Evolutionary conservation across 2,888 invertebrate genomes (phyloP).

Genomic region (Willowsia nigromaculata): DNA sequence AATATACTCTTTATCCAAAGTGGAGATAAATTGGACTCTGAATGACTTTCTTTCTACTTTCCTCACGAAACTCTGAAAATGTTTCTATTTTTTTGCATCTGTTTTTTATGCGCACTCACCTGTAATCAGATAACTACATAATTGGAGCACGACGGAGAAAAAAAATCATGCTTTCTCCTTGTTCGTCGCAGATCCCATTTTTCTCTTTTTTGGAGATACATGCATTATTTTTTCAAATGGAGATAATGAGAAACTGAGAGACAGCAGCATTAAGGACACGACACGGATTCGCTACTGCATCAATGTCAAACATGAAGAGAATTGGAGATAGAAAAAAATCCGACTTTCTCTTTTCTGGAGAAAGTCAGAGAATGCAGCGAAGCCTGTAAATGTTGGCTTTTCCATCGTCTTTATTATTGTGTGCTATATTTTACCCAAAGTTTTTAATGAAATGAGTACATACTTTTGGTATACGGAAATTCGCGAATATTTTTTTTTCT

Average conservation of each 20-base stretch:
- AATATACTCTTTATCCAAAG: no score
- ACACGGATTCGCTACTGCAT: not conserved
- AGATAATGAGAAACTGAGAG: no score
- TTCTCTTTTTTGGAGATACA: not conserved
- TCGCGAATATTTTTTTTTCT: no score
- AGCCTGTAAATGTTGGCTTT: slow-evolving; percentile 30
- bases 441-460: not conserved
- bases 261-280: not conserved
- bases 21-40: no score
- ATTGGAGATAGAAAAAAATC: not conserved
- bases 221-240: no score
- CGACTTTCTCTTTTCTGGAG: not conserved
- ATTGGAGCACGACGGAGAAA: not conserved
- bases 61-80: no score
- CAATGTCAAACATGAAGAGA: slow-evolving; percentile 2
- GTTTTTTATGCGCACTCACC: not conserved
- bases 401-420: not conserved
- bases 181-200: not conserved
- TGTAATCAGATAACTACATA: not conserved
- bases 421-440: not conserved
- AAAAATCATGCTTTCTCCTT: not conserved
- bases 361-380: slow-evolving; percentile 5
- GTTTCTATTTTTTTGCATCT: not conserved
- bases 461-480: no score
- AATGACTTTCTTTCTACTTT: no score